Evolutionary conservation across 2,888 invertebrate species (phyloP).

Genomic region (Onchidella celtica): DNA sequence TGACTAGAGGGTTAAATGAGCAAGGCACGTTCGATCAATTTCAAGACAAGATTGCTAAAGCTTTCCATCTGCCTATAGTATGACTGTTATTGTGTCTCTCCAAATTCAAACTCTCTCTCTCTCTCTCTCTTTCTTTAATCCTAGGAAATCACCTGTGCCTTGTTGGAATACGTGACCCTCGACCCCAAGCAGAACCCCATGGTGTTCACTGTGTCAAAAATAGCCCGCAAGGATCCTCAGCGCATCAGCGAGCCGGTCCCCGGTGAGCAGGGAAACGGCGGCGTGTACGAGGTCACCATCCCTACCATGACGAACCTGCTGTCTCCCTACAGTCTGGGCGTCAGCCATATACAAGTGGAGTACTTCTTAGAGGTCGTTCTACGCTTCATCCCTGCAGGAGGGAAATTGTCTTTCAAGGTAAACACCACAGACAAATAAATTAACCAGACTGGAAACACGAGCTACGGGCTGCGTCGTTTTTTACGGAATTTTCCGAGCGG

Average conservation of each 20-base stretch:
- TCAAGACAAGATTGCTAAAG: no score
- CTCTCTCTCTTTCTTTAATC: background rate
- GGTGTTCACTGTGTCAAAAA: conserved; percentile 56
- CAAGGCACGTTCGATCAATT: no score
- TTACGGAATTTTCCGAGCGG: no score
- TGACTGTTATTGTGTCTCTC: no score
- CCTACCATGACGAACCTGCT: conserved; percentile 68
- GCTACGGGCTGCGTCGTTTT: no score
- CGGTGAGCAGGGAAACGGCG: background rate
- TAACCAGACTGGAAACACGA: no score
- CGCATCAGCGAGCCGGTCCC: background rate
- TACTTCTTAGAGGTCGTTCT: conserved; percentile 66
- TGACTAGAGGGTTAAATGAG: no score
- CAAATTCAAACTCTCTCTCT: background rate
- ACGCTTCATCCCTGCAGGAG: conserved; percentile 66
- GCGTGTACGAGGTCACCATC: conserved; percentile 64
- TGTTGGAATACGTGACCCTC: conserved; percentile 61
- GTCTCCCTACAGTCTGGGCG: conserved; percentile 67
- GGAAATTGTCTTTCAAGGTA: conserved; percentile 64
- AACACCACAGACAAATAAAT: no score
- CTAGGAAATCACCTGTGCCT: conserved; percentile 60
- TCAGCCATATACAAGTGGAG: conserved; percentile 61
- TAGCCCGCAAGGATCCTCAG: conserved; percentile 55
- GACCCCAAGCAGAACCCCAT: conserved; percentile 55
- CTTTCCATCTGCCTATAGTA: no score